Evolutionary conservation across 1,140 invertebrate species (phyloP).

Genomic region (Epicauta chinensis): DNA sequence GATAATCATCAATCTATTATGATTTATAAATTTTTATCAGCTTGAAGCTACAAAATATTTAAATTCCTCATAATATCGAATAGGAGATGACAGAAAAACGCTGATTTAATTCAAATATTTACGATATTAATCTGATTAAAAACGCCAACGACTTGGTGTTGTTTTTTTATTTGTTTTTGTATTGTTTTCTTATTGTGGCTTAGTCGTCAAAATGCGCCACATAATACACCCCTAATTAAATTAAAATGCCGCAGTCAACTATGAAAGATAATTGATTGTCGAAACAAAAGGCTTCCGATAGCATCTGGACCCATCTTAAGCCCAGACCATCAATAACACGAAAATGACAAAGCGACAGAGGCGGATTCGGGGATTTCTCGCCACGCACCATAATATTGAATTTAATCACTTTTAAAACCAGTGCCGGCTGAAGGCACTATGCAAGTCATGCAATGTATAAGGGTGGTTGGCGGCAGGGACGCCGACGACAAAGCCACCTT

Average conservation of each 20-base stretch:
- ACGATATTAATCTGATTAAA: slow-evolving; percentile 26
- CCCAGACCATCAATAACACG: slow-evolving; percentile 32
- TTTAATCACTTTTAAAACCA: too few species aligned
- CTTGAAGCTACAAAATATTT: too few species aligned
- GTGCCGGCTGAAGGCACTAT: too few species aligned
- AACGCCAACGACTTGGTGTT: slow-evolving; percentile 15
- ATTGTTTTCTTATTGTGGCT: background rate
- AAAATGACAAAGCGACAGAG: slow-evolving; percentile 31
- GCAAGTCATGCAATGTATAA: too few species aligned
- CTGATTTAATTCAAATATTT: slow-evolving; percentile 17
- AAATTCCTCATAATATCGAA: background rate
- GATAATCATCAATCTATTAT: too few species aligned
- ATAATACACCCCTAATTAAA: slow-evolving; percentile 36
- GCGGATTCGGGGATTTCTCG: slow-evolving; percentile 10
- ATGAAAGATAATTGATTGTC: slow-evolving; percentile 38
- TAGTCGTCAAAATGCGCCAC: slow-evolving; percentile 20
- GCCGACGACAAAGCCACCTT: too few species aligned
- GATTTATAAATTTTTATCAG: too few species aligned
- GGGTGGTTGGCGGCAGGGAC: too few species aligned
- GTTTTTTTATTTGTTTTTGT: background rate
- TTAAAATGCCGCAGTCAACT: slow-evolving; percentile 36
- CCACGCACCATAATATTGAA: too few species aligned
- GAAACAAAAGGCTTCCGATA: slow-evolving; percentile 38
- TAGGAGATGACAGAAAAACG: slow-evolving; percentile 22
- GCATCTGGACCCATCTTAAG: slow-evolving; percentile 27